Base-by-base conservation (phyloP, 2,113 vertebrate genomes). In the Carassius carassius region DNA sequence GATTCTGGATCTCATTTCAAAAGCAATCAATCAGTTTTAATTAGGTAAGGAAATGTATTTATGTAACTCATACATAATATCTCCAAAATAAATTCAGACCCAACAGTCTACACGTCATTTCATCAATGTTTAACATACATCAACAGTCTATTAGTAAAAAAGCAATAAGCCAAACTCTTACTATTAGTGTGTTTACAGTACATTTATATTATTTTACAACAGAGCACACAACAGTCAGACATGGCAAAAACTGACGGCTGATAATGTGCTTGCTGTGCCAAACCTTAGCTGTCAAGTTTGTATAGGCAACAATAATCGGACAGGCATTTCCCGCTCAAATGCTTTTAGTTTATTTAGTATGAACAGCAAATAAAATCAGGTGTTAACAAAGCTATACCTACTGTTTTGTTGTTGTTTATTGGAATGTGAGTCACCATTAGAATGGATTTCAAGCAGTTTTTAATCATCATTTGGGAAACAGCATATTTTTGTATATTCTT, bases 151-250 rank as follows among this genome's bases (percentile, higher is more conserved):
- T 37, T 21, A 70, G 32, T 70, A 37, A 70, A 37, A 67, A 54
- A 70, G 9, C 8, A 37, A 37, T 37, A 4, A n/a, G 9, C 9
- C 69, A 72, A 32, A n/a, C 69, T 72, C 21, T 35, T 17, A 35
- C 0, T 7, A 35, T 35, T 9, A 4, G 29, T 72, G 69, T n/a
- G 69, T 72, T 41, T 41, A 72, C 19, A 3, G 19, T 41, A 41
- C 69, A 72, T 72, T n/a, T 41, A 41, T n/a, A 70, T 70, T 70
- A 70, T 70, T 41, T 70, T 41, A 41, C 32, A 70, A 21, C 12
- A 41, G 19, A 70, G 67, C 19, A 70, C 16, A 67, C 8, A 67
- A 17, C 29, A 35, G 19, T 10, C 16, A 69, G 32, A 37, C 32
- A 11, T 37, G 9, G 6, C 63, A 65, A 25, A 25, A 62, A 62